Percentiles rank a stretch among this genome's conserved stretches.
phyloP scores from a whole-genome alignment of 2,113 vertebrate species.

The Ondatra zibethicus region DNA sequence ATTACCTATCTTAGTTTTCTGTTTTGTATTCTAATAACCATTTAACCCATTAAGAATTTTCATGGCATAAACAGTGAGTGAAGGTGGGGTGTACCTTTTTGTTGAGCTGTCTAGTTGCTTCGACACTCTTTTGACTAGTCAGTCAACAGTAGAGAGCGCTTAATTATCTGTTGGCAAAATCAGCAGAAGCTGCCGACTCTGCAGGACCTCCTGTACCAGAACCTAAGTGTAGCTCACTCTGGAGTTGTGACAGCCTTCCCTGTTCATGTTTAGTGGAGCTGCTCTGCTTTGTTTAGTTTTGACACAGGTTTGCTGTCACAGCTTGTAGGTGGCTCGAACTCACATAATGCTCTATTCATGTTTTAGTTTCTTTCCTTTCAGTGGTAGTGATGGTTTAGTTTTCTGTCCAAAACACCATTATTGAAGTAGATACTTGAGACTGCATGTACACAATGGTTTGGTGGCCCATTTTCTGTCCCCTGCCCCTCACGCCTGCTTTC shows the following conservation, averaged over 20 bases:
- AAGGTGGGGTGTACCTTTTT: background rate
- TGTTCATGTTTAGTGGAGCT: background rate
- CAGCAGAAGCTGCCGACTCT: background rate
- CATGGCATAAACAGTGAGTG: background rate
- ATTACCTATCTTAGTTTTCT: background rate
- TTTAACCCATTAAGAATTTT: background rate
- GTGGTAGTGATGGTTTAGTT: background rate
- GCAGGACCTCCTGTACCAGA: background rate
- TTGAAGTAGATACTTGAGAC: background rate
- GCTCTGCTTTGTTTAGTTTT: background rate
- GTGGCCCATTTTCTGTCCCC: background rate
- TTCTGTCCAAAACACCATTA: background rate
- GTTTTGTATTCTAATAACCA: conserved; percentile 5
- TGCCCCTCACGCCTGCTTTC: background rate
- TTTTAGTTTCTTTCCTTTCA: background rate
- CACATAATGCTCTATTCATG: background rate
- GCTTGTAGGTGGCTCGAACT: background rate
- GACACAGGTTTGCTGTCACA: background rate
- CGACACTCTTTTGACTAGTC: background rate
- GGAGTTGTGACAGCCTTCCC: background rate
- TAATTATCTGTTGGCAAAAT: background rate
- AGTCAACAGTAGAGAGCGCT: background rate
- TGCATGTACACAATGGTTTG: background rate
- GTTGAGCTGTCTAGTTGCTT: background rate
- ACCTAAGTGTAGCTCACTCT: background rate